Evolutionary conservation across 1,140 invertebrate species (phyloP).

Genomic region (Drusus annulatus): DNA sequence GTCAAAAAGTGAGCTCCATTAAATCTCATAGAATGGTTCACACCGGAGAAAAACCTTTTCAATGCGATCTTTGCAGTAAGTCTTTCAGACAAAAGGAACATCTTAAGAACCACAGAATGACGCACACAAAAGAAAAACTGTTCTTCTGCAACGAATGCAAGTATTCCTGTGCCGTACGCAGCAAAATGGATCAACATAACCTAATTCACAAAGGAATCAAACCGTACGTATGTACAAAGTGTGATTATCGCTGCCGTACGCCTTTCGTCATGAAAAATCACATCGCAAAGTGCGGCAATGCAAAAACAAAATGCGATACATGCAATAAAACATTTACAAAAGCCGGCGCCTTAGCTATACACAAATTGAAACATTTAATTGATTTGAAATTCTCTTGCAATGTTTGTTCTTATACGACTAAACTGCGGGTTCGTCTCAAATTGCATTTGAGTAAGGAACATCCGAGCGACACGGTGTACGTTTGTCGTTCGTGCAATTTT

Average conservation of each 20-base stretch:
- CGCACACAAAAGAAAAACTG: conserved; percentile 25
- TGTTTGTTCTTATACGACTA: conserved; percentile 18
- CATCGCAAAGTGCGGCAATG: background rate
- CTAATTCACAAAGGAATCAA: conserved; percentile 39
- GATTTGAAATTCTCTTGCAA: conserved; percentile 5
- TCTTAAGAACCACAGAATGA: conserved; percentile 29
- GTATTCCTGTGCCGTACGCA: conserved; percentile 7
- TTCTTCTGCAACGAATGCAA: conserved; percentile 30
- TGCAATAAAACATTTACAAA: conserved; percentile 23
- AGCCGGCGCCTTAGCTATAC: background rate
- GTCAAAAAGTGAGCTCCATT: conserved; percentile 19
- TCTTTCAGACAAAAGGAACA: conserved; percentile 22
- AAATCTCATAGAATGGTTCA: conserved; percentile 30
- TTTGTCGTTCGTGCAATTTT: conserved; percentile 16
- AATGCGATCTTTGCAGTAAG: conserved; percentile 19
- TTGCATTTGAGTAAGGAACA: conserved; percentile 4
- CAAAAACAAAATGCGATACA: background rate
- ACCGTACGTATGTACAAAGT: conserved; percentile 26
- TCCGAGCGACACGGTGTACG: background rate
- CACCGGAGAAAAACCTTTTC: conserved; percentile 11
- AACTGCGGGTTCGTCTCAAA: background rate
- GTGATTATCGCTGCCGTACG: conserved; percentile 36
- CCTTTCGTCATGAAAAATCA: conserved; percentile 36
- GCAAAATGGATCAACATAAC: conserved; percentile 33
- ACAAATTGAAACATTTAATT: conserved; percentile 15